A percentile compares a stretch with the other conserved stretches of the same genome.
phyloP scores from a whole-genome alignment of 2,113 vertebrate species.

The Cranoglanis bouderius region DNA sequence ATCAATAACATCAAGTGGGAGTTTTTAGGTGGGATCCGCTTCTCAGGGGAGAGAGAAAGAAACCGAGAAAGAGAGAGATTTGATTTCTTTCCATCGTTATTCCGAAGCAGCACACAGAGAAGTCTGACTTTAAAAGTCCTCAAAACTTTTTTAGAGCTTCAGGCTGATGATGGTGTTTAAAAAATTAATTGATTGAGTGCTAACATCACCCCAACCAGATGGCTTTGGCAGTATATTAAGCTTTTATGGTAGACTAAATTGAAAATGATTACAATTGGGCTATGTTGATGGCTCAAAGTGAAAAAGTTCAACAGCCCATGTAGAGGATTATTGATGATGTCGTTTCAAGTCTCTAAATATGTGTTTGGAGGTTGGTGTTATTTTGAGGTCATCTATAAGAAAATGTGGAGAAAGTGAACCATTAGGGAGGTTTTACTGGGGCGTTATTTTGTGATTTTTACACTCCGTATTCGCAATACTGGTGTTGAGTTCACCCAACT shows the following conservation, averaged over 20 bases:
- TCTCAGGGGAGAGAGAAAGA: constrained; percentile 43
- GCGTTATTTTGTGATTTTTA: neutral
- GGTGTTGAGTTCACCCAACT: neutral
- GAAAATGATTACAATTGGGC: constrained; percentile 34
- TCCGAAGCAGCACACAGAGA: constrained; percentile 17
- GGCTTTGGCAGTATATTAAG: constrained; percentile 43
- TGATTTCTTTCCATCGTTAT: constrained; percentile 18
- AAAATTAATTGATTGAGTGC: constrained; percentile 44
- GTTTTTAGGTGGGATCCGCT: constrained; percentile 48
- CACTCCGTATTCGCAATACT: neutral
- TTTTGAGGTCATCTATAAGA: constrained; percentile 7
- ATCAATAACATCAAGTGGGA: constrained; percentile 69
- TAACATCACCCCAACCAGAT: constrained; percentile 41
- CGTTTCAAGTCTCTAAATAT: neutral
- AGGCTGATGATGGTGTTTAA: constrained; percentile 29
- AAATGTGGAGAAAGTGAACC: neutral
- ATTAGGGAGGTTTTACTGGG: neutral
- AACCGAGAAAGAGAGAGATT: constrained; percentile 43
- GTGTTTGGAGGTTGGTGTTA: neutral
- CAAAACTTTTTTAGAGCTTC: constrained; percentile 18
- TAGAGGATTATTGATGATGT: constrained; percentile 27
- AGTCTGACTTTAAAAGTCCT: constrained; percentile 6
- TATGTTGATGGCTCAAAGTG: constrained; percentile 20
- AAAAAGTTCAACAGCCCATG: constrained; percentile 27
- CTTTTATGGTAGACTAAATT: constrained; percentile 43